A percentile compares a stretch with the other conserved stretches of the same genome.
Conservation (phyloP, 2,113 vertebrate genomes). For the Hippocampus guttulatus region DNA sequence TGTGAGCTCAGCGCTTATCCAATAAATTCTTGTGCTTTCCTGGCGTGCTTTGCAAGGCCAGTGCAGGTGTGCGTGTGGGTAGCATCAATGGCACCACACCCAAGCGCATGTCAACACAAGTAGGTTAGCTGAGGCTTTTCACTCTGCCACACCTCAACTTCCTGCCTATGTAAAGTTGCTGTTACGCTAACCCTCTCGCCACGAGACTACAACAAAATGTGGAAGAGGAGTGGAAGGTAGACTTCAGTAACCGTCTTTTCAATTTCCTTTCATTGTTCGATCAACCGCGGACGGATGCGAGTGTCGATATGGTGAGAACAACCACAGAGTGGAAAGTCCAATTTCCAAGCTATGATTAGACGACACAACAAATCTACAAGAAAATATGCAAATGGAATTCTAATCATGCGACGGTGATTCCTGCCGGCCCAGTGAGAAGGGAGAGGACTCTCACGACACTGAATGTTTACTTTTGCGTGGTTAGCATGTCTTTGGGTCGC, state of each 20-base stretch:
- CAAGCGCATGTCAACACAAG: conserved; percentile 50
- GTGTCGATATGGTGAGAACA: background rate
- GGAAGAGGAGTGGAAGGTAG: background rate
- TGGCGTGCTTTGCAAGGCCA: background rate
- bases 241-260: background rate
- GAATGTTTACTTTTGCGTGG: conserved; percentile 22
- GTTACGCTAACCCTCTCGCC: conserved; percentile 8
- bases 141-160: conserved; percentile 16
- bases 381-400: conserved; percentile 28
- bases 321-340: background rate
- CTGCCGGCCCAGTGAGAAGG: conserved; percentile 3
- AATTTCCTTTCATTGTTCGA: background rate
- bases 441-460: conserved; percentile 13
- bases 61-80: conserved; percentile 19
- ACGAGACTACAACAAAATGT: background rate
- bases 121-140: conserved; percentile 1
- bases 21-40: conserved; percentile 5
- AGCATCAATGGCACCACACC: conserved; percentile 29
- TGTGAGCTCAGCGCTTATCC: background rate
- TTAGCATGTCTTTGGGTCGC: conserved; percentile 36
- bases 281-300: background rate
- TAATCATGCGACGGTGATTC: conserved; percentile 10
- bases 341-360: background rate
- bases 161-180: background rate
- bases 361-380: conserved; percentile 21